Evolutionary conservation across 2,113 vertebrate species (phyloP).

Genomic region (Hiodon tergisus): DNA sequence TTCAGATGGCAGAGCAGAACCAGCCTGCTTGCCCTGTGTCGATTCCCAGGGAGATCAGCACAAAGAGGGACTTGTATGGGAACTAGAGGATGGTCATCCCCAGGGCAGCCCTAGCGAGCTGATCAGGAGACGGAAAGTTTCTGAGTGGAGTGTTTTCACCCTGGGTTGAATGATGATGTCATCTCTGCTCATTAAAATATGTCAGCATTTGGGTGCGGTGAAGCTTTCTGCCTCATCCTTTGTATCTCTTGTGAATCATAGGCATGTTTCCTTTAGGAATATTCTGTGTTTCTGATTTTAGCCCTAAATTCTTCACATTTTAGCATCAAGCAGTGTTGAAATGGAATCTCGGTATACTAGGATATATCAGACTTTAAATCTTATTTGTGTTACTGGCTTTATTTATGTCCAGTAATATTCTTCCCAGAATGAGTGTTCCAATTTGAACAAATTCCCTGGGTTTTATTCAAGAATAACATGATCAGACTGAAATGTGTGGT

Average conservation of each 20-base stretch:
- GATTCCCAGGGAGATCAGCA: neutral
- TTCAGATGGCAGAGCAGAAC: neutral
- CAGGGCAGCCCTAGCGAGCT: constrained; percentile 9
- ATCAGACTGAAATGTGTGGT: neutral
- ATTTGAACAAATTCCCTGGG: constrained; percentile 1
- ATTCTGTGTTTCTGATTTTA: neutral
- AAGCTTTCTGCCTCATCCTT: neutral
- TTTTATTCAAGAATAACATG: neutral
- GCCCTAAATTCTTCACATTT: no score
- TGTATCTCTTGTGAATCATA: neutral
- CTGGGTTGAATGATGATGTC: constrained; percentile 8
- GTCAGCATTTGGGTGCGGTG: neutral
- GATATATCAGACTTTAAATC: neutral
- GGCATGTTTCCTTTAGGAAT: no score
- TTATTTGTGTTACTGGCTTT: neutral
- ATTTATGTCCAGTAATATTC: neutral
- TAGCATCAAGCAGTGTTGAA: no score
- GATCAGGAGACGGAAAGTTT: constrained; percentile 15
- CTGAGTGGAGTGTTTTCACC: constrained; percentile 2
- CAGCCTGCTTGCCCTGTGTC: neutral
- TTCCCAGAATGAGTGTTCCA: neutral
- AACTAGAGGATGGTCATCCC: neutral
- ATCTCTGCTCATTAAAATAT: neutral
- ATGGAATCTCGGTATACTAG: no score
- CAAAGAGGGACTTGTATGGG: constrained; percentile 9